Percentiles rank a stretch among this genome's conserved stretches.
Evolutionary conservation across 2,797 vertebrate species (phyloP).

Genomic region (Sebastes miniatus): DNA sequence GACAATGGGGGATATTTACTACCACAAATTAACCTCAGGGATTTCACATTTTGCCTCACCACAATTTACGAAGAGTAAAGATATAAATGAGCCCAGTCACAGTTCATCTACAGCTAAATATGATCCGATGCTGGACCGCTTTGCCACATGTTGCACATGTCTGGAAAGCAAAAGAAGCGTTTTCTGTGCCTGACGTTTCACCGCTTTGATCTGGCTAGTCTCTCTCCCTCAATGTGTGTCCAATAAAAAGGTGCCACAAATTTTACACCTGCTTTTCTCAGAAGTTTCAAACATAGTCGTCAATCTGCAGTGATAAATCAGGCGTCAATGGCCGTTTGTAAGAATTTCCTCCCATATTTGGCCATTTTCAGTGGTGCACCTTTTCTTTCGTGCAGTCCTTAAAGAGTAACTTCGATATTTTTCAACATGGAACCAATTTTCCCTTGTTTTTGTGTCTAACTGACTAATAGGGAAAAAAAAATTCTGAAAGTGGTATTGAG

Average conservation of each 20-base stretch:
- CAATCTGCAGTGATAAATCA: neutral
- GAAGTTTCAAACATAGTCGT: neutral
- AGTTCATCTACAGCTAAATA: neutral
- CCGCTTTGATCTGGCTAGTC: neutral
- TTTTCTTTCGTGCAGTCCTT: neutral
- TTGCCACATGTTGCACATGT: neutral
- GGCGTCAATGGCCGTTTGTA: neutral
- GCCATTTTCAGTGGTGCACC: neutral
- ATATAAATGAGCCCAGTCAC: neutral
- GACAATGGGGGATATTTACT: neutral
- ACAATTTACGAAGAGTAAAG: neutral
- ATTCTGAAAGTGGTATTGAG: no score
- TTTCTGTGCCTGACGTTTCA: neutral
- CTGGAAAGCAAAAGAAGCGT: neutral
- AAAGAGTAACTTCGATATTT: neutral
- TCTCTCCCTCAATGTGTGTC: neutral
- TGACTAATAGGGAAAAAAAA: no score
- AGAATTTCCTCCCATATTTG: neutral
- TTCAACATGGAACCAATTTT: no score
- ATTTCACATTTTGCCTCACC: neutral
- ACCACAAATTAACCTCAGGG: neutral
- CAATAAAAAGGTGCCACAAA: neutral
- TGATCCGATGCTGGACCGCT: neutral
- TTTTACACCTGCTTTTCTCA: neutral
- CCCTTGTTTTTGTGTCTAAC: no score